Conservation (phyloP, 1,140 invertebrate genomes). For the Polypedilum vanderplanki region DNA sequence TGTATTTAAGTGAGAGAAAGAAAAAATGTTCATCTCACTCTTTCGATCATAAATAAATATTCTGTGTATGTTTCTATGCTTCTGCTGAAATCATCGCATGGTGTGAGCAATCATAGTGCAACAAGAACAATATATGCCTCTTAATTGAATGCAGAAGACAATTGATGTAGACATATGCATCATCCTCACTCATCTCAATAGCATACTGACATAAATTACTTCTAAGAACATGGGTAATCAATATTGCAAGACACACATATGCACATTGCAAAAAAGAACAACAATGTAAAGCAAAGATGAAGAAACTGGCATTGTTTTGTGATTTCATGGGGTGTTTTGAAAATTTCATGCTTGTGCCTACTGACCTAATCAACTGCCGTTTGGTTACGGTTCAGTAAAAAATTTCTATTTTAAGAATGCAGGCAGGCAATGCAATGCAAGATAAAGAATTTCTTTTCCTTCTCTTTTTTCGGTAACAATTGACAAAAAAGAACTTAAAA, state of each 20-base stretch:
- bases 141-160: background rate
- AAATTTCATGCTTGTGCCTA: slow-evolving; percentile 17
- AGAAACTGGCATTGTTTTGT: background rate
- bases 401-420: background rate
- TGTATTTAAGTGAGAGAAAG: background rate
- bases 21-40: background rate
- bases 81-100: background rate
- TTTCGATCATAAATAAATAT: background rate
- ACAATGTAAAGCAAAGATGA: background rate
- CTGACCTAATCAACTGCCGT: slow-evolving; percentile 16
- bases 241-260: slow-evolving; percentile 1
- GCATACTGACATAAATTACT: background rate
- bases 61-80: background rate
- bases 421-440: background rate
- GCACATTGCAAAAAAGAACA: background rate
- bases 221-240: background rate
- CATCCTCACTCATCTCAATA: background rate
- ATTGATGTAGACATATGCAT: background rate
- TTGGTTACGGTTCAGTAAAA: slow-evolving; percentile 10
- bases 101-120: background rate
- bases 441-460: background rate
- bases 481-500: background rate
- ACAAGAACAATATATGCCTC: background rate
- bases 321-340: background rate
- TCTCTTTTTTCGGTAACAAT: background rate